These are phyloP conservation scores for Leptopterna dolabrata DNA, from an alignment of 2,888 invertebrate genomes.

Conservation along the genomic window DNA sequence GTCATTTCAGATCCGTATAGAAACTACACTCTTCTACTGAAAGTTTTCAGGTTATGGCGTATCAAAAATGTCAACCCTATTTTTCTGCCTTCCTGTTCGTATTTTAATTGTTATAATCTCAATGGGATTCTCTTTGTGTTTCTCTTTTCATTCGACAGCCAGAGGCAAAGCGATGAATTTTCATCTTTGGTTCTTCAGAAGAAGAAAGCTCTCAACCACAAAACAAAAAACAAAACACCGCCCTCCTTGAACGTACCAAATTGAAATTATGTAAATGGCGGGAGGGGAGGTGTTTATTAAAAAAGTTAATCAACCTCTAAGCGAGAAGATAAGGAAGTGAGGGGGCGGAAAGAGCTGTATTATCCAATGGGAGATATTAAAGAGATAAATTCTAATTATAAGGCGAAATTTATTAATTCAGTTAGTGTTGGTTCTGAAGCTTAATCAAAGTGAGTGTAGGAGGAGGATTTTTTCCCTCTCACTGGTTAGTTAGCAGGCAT, in stretches of 20 bases:
- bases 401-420: conserved; percentile 49
- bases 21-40: no score
- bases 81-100: no score
- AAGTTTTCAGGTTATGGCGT: no score
- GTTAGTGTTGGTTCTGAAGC: conserved; percentile 29
- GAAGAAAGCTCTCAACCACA: neutral
- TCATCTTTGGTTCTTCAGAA: neutral
- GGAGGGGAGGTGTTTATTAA: conserved; percentile 46
- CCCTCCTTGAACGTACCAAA: neutral
- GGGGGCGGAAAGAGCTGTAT: conserved; percentile 16
- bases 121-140: no score
- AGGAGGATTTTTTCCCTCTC: neutral
- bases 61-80: no score
- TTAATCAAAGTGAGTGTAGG: conserved; percentile 35
- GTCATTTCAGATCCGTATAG: no score
- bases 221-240: neutral
- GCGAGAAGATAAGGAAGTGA: neutral
- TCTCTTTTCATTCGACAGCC: neutral
- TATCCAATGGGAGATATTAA: conserved; percentile 45
- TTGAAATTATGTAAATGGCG: conserved; percentile 51
- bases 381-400: conserved; percentile 50
- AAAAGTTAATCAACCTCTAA: conserved; percentile 51
- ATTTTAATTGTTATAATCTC: no score
- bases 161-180: neutral
- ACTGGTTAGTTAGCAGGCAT: neutral